These are phyloP conservation scores for Hydrochoerus hydrochaeris DNA, from an alignment of 2,113 vertebrate species.

Conservation along the genomic window DNA sequence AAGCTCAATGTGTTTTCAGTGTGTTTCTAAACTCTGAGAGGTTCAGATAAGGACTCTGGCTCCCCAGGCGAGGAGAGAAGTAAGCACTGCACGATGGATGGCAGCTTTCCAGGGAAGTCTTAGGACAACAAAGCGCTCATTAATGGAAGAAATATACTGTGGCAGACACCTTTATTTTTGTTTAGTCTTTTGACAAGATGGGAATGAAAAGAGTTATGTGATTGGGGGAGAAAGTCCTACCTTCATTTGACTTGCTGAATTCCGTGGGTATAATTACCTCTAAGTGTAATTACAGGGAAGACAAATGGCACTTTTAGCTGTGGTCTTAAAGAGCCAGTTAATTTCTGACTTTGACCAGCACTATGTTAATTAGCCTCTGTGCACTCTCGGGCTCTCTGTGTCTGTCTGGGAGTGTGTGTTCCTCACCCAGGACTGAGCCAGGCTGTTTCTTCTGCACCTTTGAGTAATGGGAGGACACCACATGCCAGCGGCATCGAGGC, in stretches of 20 bases:
- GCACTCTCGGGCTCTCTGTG: slow-evolving; percentile 66
- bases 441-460: slow-evolving; percentile 80
- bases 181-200: slow-evolving; percentile 72
- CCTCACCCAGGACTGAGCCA: slow-evolving; percentile 80
- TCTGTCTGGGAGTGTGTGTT: slow-evolving; percentile 69
- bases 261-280: slow-evolving; percentile 82
- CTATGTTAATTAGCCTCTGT: slow-evolving; percentile 86
- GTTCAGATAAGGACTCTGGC: background rate
- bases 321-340: slow-evolving; percentile 86
- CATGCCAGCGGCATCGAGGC: slow-evolving; percentile 82
- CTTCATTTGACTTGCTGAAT: slow-evolving; percentile 78
- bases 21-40: background rate
- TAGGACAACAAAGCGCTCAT: slow-evolving; percentile 66
- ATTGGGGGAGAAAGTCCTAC: slow-evolving; percentile 55
- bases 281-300: slow-evolving; percentile 84
- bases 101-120: slow-evolving; percentile 4
- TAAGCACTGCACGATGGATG: rapidly evolving
- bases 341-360: slow-evolving; percentile 87
- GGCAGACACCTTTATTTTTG: slow-evolving; percentile 79
- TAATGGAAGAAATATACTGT: slow-evolving; percentile 77
- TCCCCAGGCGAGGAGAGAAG: background rate
- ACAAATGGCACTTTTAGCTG: slow-evolving; percentile 83
- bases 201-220: slow-evolving; percentile 72
- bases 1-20: background rate
- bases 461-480: slow-evolving; percentile 88